Evolutionary conservation across 2,113 vertebrate species (phyloP).

Genomic region (Excalfactoria chinensis): DNA sequence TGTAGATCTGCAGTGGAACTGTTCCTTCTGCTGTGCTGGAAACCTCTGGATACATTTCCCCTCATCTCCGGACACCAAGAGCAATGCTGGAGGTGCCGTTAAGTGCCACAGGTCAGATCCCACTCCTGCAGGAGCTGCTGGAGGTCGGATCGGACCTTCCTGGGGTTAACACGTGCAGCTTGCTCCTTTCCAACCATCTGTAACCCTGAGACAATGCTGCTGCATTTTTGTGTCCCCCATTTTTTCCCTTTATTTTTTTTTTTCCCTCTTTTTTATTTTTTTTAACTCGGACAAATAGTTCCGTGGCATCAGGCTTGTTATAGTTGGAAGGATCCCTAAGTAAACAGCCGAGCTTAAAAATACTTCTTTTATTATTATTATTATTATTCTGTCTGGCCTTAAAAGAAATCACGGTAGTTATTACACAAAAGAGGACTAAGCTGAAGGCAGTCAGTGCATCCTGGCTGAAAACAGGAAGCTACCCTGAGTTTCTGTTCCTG

Average conservation of each 20-base stretch:
- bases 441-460: constrained; percentile 36
- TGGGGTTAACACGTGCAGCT: constrained; percentile 41
- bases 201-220: constrained; percentile 66
- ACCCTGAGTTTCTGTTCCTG: constrained; percentile 22
- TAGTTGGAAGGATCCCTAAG: constrained; percentile 77
- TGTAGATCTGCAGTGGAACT: constrained; percentile 2
- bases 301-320: constrained; percentile 72
- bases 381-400: constrained; percentile 52
- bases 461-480: constrained; percentile 69
- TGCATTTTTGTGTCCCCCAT: constrained; percentile 40
- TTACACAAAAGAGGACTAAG: constrained; percentile 61
- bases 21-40: constrained; percentile 29
- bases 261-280: not conserved
- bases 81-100: not conserved
- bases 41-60: constrained; percentile 26
- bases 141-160: not conserved
- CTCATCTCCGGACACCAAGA: constrained; percentile 8
- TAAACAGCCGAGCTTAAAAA: constrained; percentile 79
- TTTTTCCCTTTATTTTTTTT: not conserved
- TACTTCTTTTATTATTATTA: constrained; percentile 29
- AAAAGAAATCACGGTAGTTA: constrained; percentile 31
- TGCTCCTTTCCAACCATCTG: constrained; percentile 49
- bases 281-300: constrained; percentile 55
- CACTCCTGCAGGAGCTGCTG: constrained; percentile 30
- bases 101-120: not conserved